Evolutionary conservation across 1,140 invertebrate genomes (phyloP), one percentile per base, ranked within the genome.

Genomic region (Drosophila pallidifrons): DNA sequence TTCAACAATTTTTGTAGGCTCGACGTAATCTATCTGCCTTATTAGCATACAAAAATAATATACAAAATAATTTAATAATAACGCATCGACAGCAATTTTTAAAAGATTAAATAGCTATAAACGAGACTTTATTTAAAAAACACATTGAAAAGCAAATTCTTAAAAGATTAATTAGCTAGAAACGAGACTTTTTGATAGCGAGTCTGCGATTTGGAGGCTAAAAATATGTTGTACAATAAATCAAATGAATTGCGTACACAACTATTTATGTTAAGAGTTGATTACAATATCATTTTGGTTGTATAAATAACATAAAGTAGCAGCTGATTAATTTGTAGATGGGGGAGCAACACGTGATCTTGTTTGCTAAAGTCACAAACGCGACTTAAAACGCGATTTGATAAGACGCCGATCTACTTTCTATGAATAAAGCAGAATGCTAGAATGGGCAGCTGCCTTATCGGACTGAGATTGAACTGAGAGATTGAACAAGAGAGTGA

Each of bases 341-440:
- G 35, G 35, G 46, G 35, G 35, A 13, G 11, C 51, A 82, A 86
- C 82, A 86, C 83, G 82, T 86, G 82, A 88, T 88, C 54, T 59
- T 79, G 68, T 82, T 76, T 86, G 78, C 58, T 32, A 82, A 65
- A 78, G 51, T 64, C 66, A 47, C 66, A 47, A 41, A n/a, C 55
- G 77, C 81, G 64, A 68, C 67, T 83, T 46, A 74, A 72, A 51
- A 47, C 61, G 70, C 13, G 7, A 10, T 32, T 25, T 16, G 58
- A 70, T 63, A 75, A 70, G 51, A 43, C 43, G 11, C 30, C 66
- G 57, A 68, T 61, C 72, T 55, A 63, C 55, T 63, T 75, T 70
- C 51, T 51, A 58, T 49, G 25, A 30, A n/a, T 69, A 52, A n/a
- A 25, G 20, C 38, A 20, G 49, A 41, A 10, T 49, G 52, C 35